Percentiles rank a stretch among this genome's conserved stretches.
These are phyloP conservation scores for Mactromeris polynyma DNA, from an alignment of 2,888 invertebrate species.

Conservation along the genomic window DNA sequence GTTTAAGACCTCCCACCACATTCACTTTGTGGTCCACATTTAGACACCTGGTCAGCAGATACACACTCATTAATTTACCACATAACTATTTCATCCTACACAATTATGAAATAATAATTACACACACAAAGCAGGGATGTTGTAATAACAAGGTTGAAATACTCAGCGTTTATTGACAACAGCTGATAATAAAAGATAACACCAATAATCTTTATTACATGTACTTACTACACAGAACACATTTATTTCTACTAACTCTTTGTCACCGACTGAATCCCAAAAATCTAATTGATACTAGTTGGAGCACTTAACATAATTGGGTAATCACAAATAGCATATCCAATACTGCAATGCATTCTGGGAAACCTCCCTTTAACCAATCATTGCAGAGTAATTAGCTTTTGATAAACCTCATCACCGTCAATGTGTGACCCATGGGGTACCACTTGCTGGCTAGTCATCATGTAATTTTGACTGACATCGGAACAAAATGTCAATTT, in stretches of 20 bases:
- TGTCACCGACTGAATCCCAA: neutral
- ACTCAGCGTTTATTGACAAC: neutral
- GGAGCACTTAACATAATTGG: neutral
- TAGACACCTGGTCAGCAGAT: constrained; percentile 5
- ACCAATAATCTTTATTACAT: neutral
- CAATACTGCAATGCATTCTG: constrained; percentile 42
- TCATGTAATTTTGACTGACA: constrained; percentile 48
- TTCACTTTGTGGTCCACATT: neutral
- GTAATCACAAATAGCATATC: neutral
- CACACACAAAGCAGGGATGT: neutral
- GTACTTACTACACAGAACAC: neutral
- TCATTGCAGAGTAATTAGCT: constrained; percentile 67
- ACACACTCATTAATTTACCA: neutral
- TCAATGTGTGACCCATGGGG: constrained; percentile 54
- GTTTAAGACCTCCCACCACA: neutral
- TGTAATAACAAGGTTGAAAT: neutral
- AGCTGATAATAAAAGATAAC: neutral
- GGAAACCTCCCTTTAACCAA: constrained; percentile 70
- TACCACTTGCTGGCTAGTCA: constrained; percentile 51
- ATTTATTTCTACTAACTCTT: neutral
- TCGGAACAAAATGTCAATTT: constrained; percentile 65
- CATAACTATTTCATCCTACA: neutral
- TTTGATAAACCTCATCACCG: constrained; percentile 59
- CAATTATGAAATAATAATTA: neutral
- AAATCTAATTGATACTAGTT: neutral